Evolutionary conservation across 1,140 invertebrate species (phyloP), one percentile per base, ranked within the genome.

Genomic region (Sycophaga agraensis): DNA sequence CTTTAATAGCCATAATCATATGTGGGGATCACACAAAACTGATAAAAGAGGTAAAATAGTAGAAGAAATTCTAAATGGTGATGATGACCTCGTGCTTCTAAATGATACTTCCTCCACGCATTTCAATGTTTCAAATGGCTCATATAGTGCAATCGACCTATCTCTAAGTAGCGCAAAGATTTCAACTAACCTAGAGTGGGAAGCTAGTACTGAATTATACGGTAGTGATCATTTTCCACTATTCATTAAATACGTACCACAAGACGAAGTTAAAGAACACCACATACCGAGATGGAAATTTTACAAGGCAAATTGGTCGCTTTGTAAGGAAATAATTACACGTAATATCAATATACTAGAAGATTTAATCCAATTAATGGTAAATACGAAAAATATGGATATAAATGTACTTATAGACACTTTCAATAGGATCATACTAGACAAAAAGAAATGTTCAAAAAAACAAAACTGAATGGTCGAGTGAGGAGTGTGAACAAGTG

Each of bases 1-100:
- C 35, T 76, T 76, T 24, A 77, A 75, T 43, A 67, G 65, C 24
- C 71, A 76, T 39, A 74, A 70, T 51, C 54, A 35, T n/a, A 24
- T 69, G 37, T 79, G 70, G 72, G 73, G 71, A 2, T 72, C 70
- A n/a, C 42, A 66, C 11, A 68, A 69, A 65, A 63, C 50, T 0
- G 64, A 68, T 16, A 0, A 24, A 34, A 37, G 54, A n/a, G 64
- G 66, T 0, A 58, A 45, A 22, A 21, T 59, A 16, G 55, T 68
- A 0, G 64, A 68, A 61, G 22, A 48, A 6, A 2, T 54, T 4
- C 2, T 65, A 31, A 31, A 31, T 51, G 22, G 50, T n/a, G 6
- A 50, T 11, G 8, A 45, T 0, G 28, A 67, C n/a, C n/a, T 59
- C 3, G 35, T 67, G 1, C 16, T 74, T 37, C 51, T 74, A 35